Conservation (phyloP, 2,113 vertebrate genomes). For the Phalacrocorax carbo region DNA sequence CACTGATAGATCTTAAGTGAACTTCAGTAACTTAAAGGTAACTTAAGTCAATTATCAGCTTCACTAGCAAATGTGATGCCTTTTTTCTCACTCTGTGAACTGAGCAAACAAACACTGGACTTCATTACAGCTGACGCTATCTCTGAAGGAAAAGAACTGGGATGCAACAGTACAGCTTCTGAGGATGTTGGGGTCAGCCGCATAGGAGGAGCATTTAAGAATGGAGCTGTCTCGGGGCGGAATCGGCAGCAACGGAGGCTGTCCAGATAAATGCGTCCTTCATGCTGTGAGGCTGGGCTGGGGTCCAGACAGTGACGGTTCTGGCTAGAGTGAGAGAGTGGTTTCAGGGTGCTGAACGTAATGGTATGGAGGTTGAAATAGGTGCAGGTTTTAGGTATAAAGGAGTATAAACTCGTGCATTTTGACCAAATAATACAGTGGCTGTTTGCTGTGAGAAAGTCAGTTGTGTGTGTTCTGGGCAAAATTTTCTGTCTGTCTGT, state of each 20-base stretch:
- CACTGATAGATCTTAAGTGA: neutral
- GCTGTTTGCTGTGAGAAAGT: neutral
- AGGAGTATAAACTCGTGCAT: neutral
- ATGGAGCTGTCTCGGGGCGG: neutral
- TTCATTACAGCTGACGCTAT: neutral
- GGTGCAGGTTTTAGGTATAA: neutral
- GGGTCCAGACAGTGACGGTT: neutral
- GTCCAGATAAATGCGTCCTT: neutral
- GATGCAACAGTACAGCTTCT: neutral
- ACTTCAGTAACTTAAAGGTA: neutral
- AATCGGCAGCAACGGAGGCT: accelerated
- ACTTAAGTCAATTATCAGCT: neutral
- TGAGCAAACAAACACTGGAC: neutral
- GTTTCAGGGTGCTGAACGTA: neutral
- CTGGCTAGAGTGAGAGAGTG: neutral
- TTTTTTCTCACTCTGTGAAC: neutral
- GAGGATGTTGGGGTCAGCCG: neutral
- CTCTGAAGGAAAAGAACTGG: neutral
- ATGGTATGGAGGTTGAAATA: neutral
- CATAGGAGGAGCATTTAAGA: neutral
- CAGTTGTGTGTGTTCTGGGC: neutral
- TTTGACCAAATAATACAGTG: neutral
- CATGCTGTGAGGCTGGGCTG: neutral
- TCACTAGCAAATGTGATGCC: neutral
- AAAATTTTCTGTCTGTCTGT: neutral